Evolutionary conservation across 2,888 invertebrate genomes (phyloP).

Genomic region (Stratiomys singularior): DNA sequence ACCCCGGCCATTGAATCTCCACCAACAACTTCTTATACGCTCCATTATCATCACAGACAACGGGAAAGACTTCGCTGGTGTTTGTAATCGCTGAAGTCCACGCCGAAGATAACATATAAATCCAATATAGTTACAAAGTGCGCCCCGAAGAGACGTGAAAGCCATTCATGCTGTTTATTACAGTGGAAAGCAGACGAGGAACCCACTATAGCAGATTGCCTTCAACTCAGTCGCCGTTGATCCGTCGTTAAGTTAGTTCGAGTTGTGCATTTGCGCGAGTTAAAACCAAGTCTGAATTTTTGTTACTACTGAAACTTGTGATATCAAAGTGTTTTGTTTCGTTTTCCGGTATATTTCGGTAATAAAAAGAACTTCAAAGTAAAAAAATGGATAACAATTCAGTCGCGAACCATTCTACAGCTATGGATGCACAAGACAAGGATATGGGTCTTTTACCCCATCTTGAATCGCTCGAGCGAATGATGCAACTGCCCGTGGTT

Average conservation of each 20-base stretch:
- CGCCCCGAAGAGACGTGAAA: too few species aligned
- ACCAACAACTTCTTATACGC: too few species aligned
- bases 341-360: not conserved
- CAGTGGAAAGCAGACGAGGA: too few species aligned
- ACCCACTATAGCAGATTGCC: not conserved
- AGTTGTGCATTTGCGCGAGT: not conserved
- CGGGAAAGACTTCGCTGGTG: too few species aligned
- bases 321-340: too few species aligned
- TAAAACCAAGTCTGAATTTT: not conserved
- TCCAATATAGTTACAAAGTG: too few species aligned
- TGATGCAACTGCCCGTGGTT: conserved; percentile 69
- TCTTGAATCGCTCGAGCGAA: conserved; percentile 69
- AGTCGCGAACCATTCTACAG: not conserved
- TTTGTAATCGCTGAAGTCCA: too few species aligned
- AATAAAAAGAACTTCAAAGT: not conserved
- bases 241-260: not conserved
- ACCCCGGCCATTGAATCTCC: too few species aligned
- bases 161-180: too few species aligned
- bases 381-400: not conserved
- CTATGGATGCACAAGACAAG: conserved; percentile 46
- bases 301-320: too few species aligned
- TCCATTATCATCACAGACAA: too few species aligned
- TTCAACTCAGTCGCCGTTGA: not conserved
- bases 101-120: too few species aligned
- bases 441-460: conserved; percentile 65